Conservation (phyloP, 2,888 invertebrate species). For the Plutella xylostella region DNA sequence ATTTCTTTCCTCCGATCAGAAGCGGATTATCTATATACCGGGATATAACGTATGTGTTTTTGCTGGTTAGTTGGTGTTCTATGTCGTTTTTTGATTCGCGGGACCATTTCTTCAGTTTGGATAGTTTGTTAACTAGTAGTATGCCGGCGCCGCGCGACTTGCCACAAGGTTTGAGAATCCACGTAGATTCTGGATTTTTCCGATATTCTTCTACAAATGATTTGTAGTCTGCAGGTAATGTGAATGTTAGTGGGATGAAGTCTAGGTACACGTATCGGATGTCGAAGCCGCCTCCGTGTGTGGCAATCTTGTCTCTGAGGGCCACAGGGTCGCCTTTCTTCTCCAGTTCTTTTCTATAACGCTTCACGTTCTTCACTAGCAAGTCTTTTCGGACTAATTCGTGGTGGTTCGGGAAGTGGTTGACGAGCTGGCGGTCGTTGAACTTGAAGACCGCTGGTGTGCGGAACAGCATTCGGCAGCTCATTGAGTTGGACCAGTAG, state of each 20-base stretch:
- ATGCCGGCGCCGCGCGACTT: slow-evolving; percentile 89
- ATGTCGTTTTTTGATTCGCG: slow-evolving; percentile 80
- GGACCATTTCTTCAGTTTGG: slow-evolving; percentile 85
- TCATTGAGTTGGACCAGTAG: slow-evolving; percentile 89
- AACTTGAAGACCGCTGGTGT: slow-evolving; percentile 89
- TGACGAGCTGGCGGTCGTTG: slow-evolving; percentile 88
- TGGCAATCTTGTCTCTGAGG: slow-evolving; percentile 62
- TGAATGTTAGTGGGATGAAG: slow-evolving; percentile 90
- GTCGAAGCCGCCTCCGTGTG: slow-evolving; percentile 65
- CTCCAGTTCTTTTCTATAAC: slow-evolving; percentile 87
- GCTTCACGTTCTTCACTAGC: slow-evolving; percentile 89
- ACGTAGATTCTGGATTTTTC: slow-evolving; percentile 87
- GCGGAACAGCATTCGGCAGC: slow-evolving; percentile 85
- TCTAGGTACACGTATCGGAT: slow-evolving; percentile 80
- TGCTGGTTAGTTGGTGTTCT: slow-evolving; percentile 80
- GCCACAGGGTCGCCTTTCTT: slow-evolving; percentile 84
- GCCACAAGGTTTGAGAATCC: slow-evolving; percentile 94
- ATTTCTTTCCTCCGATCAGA: slow-evolving; percentile 94
- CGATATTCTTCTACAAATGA: slow-evolving; percentile 92
- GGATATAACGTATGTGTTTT: slow-evolving; percentile 93
- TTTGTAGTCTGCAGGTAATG: slow-evolving; percentile 90
- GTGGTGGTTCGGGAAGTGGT: slow-evolving; percentile 92
- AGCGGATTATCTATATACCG: slow-evolving; percentile 94
- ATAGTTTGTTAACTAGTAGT: slow-evolving; percentile 86
- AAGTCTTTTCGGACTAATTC: slow-evolving; percentile 91